Conservation (phyloP, 1,140 invertebrate genomes). For the Propsilocerus akamusi region DNA sequence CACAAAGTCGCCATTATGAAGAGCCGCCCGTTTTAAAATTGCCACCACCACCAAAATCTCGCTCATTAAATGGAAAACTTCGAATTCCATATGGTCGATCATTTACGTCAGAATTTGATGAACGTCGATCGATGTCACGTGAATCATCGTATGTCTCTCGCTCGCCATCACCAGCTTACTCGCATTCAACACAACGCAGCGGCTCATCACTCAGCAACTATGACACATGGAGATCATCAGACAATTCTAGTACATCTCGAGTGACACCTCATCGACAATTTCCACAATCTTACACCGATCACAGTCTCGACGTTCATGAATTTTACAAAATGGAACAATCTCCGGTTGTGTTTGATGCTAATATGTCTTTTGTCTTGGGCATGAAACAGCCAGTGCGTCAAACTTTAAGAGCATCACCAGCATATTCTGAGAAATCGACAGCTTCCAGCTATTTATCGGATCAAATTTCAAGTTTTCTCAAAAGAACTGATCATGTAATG, state of each 20-base stretch:
- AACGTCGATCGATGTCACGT: not conserved
- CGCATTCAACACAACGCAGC: not conserved
- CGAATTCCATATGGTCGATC: not conserved
- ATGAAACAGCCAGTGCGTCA: slow-evolving; percentile 46
- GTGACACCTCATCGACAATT: slow-evolving; percentile 38
- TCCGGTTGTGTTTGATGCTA: slow-evolving; percentile 61
- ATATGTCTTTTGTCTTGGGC: slow-evolving; percentile 56
- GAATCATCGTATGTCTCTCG: slow-evolving; percentile 15
- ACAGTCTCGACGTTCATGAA: slow-evolving; percentile 30
- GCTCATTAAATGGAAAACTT: not conserved
- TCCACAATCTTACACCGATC: slow-evolving; percentile 34
- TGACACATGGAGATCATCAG: slow-evolving; percentile 6
- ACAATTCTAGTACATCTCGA: slow-evolving; percentile 10
- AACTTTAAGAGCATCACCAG: slow-evolving; percentile 44
- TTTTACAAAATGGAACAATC: slow-evolving; percentile 42
- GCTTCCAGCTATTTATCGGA: slow-evolving; percentile 50
- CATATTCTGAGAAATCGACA: slow-evolving; percentile 49
- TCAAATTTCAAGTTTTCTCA: slow-evolving; percentile 61
- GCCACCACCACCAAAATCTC: not conserved
- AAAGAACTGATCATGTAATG: slow-evolving; percentile 66
- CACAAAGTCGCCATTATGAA: too few species aligned
- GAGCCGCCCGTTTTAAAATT: not conserved
- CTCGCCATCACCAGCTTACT: not conserved
- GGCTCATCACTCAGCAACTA: not conserved
- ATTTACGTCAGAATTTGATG: not conserved